phyloP scores from a whole-genome alignment of 2,797 vertebrate genomes.

The Aphelocoma californica region DNA sequence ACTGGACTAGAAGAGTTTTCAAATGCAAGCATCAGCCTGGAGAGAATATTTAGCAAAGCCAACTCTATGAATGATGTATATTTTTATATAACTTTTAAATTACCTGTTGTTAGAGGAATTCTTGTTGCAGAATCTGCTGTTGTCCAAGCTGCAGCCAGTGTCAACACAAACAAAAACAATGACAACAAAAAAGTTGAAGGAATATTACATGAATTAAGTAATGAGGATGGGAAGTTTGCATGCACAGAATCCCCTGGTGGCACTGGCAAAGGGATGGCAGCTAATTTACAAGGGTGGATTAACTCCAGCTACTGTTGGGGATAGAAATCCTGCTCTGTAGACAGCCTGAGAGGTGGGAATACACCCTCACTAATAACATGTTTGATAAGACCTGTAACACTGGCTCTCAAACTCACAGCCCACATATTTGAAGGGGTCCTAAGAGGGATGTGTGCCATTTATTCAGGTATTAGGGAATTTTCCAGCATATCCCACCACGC shows the following conservation, averaged over 20 bases:
- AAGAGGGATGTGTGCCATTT: background rate
- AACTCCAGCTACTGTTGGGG: background rate
- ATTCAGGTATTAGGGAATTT: background rate
- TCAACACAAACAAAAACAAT: background rate
- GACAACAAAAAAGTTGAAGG: background rate
- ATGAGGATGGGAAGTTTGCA: background rate
- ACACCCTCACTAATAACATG: background rate
- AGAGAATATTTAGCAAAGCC: background rate
- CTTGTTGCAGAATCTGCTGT: rapidly evolving
- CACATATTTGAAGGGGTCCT: background rate
- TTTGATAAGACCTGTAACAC: background rate
- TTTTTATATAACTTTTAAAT: background rate
- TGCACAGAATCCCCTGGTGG: background rate
- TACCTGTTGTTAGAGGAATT: background rate
- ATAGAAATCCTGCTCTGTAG: background rate
- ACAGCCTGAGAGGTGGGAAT: background rate
- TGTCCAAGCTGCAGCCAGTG: too few relatives aligned
- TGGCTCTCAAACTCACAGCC: background rate
- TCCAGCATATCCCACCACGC: background rate
- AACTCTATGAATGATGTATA: background rate
- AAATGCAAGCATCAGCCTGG: background rate
- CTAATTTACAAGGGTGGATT: background rate
- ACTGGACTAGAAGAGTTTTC: background rate
- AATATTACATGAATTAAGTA: background rate
- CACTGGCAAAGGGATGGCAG: background rate